phyloP scores from a whole-genome alignment of 2,797 vertebrate genomes.

The Sebastes nivosus region DNA sequence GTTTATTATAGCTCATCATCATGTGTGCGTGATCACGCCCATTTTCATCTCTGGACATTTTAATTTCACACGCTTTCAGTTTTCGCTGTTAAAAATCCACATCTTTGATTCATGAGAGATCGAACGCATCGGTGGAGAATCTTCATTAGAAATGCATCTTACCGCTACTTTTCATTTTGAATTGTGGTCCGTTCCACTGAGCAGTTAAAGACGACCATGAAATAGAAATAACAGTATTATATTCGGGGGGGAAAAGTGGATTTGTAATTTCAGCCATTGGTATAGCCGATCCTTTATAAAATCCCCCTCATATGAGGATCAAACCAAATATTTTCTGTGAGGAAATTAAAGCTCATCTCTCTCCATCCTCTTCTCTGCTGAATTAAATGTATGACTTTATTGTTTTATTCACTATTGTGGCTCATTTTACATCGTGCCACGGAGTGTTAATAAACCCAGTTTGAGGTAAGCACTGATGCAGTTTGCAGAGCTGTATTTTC shows the following conservation, averaged over 20 bases:
- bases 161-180: slow-evolving; percentile 46
- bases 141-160: slow-evolving; percentile 65
- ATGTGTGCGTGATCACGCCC: slow-evolving; percentile 28
- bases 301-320: slow-evolving; percentile 15
- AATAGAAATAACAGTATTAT: slow-evolving; percentile 31
- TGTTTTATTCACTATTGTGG: slow-evolving; percentile 18
- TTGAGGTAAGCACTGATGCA: background rate
- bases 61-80: slow-evolving; percentile 78
- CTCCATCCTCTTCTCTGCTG: background rate
- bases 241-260: background rate
- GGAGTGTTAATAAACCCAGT: slow-evolving; percentile 30
- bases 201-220: slow-evolving; percentile 19
- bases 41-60: slow-evolving; percentile 67
- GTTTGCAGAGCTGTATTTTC: slow-evolving; percentile 12
- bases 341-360: slow-evolving; percentile 42
- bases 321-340: slow-evolving; percentile 23
- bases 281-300: slow-evolving; percentile 18
- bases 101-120: slow-evolving; percentile 64
- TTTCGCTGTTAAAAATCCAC: slow-evolving; percentile 53
- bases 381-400: slow-evolving; percentile 20
- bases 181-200: slow-evolving; percentile 15
- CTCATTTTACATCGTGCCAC: slow-evolving; percentile 31
- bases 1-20: slow-evolving; percentile 66
- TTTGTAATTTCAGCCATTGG: slow-evolving; percentile 27
- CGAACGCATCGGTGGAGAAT: slow-evolving; percentile 47